A percentile compares a stretch with the other conserved stretches of the same genome.
phyloP scores from a whole-genome alignment of 1,140 invertebrate species.

The Palaemon carinicauda region DNA sequence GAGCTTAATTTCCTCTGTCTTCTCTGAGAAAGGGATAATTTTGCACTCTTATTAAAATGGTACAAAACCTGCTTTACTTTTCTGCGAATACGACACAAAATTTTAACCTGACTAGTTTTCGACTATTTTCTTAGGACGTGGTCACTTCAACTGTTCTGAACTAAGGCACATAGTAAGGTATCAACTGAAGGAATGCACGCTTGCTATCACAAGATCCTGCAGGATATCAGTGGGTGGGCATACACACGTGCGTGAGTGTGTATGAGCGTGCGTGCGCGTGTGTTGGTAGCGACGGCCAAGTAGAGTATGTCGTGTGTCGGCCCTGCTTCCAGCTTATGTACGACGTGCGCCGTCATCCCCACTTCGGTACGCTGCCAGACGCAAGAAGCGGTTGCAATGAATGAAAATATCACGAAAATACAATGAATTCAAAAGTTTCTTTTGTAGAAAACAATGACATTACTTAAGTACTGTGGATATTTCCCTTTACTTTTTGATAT shows the following conservation, averaged over 20 bases:
- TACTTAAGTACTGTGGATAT: background rate
- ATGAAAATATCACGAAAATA: background rate
- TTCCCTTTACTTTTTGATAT: too few species aligned
- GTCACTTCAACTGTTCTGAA: too few species aligned
- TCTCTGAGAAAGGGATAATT: too few species aligned
- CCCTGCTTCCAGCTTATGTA: slow-evolving; percentile 38
- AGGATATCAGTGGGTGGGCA: background rate
- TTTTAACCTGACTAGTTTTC: too few species aligned
- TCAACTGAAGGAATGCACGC: background rate
- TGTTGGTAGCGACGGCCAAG: slow-evolving; percentile 21
- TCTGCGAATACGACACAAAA: too few species aligned
- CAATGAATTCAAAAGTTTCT: background rate
- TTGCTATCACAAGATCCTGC: background rate
- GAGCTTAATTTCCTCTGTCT: too few species aligned
- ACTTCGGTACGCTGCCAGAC: background rate
- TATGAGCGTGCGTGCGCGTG: slow-evolving; percentile 46
- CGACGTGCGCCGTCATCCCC: slow-evolving; percentile 24
- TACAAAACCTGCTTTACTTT: too few species aligned
- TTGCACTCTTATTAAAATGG: too few species aligned
- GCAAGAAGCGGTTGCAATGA: background rate
- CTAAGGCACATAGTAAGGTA: background rate
- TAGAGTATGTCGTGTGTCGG: slow-evolving; percentile 54
- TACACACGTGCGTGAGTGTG: slow-evolving; percentile 42
- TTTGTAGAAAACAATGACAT: background rate
- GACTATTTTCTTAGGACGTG: too few species aligned